Evolutionary conservation across 1,140 invertebrate genomes (phyloP), one percentile per base, ranked within the genome.

Genomic region (Eupristina koningsbergeri): DNA sequence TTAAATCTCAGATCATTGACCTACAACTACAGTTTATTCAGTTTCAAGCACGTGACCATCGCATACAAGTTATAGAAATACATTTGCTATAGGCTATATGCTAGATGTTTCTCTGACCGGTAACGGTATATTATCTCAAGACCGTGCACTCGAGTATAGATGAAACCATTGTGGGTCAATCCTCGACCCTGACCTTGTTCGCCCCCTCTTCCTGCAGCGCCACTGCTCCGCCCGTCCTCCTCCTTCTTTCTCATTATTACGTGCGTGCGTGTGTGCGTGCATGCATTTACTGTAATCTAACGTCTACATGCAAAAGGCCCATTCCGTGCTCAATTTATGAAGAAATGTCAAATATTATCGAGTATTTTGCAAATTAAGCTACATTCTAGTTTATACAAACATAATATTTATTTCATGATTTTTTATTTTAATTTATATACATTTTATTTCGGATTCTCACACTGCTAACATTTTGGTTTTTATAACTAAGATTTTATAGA

Each of bases 1-100:
- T 45, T 11, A 45, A 7, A 45, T 11, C 6, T 17, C 50, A 85
- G 87, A 86, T 80, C 85, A 50, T 86, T 88, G 86, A 86, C 86
- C 86, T 81, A 87, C 50, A 87, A 82, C 81, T 85, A 86, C 73
- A 71, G 78, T 87, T 86, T 86, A 84, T 77, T 84, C 39, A 36
- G 50, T 78, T 17, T 41, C 73, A 19, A 50, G 63, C 45, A 53
- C 75, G 85, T 71, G 80, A 77, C 84, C 79, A 41, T 63, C 84
- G 86, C 87, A 61, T 63, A 36, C 74, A 76, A 22, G 50, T 50
- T n/a, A 7, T 61, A 26, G 29, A 29, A 64, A 31, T 34, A 64
- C 1, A 39, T 22, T 34, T 69, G 39, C 67, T 39, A 39, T 47
- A 50, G 15, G 3, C 45, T 36, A 7, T 13, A 13, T 13, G 3